Base-by-base conservation (phyloP, 2,797 vertebrate species). In the Cossypha dichroa region DNA sequence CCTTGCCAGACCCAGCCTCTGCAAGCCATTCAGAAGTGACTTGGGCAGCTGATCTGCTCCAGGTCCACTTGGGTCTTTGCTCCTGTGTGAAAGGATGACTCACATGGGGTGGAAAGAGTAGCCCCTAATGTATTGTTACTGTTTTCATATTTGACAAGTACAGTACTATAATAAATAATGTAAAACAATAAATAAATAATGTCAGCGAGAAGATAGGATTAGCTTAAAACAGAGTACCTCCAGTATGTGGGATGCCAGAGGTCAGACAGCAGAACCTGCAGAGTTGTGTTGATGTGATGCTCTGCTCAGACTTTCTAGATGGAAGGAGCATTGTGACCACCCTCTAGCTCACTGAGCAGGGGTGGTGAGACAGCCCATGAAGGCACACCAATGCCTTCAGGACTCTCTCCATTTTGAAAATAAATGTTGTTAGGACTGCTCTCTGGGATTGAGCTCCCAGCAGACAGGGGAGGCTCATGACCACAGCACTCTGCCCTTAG, bases 101-200 rank as follows among this genome's bases (percentile, higher is more conserved):
- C 82, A n/a, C 56, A 26, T 0, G 0, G 19, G 25, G 25, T 19
- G 1, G 88, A 86, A 94, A 84, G 31, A 48, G 13, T 69, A 66
- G 75, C 55, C 33, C 10, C 14, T 55, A 54, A 73, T 0, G 9
- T 73, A 79, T 33, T 79, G 81, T 45, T 94, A 51, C 56, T 41
- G 55, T 74, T 91, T 94, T 96, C 85, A 91, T 90, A 93, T 95
- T 93, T 95, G 94, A 90, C 68, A 88, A 95, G 88, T 55, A 59
- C 36, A 23, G 55, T 56, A 28, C 85, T 85, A 64, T 49, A 83
- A 96, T 94, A 82, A 96, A 96, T 95, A 93, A 96, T 91, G 87
- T 87, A 95, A 91, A 95, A 9, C 33, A 54, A 94, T 94, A 29
- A 96, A 95, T 93, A 96, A 96, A 70, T 95, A 85, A 96, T 91